Evolutionary conservation across 2,888 invertebrate species (phyloP).

Genomic region (Polydrusus cervinus): DNA sequence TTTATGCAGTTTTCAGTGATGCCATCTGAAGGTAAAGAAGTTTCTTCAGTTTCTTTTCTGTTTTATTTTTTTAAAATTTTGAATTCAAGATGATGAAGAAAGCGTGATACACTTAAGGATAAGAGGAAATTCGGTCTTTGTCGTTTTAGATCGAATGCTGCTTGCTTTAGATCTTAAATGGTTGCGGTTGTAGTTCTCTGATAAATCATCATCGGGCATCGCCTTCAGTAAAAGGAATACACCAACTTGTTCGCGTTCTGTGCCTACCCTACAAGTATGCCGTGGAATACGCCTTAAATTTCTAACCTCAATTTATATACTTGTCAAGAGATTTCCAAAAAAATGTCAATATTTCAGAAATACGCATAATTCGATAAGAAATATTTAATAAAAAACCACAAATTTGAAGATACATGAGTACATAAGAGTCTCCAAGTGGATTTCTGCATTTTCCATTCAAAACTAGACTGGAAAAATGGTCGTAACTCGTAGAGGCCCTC

Average conservation of each 20-base stretch:
- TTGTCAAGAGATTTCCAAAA: slow-evolving; percentile 18
- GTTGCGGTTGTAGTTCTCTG: too few species aligned
- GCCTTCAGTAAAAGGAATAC: too few species aligned
- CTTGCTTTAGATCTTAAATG: too few species aligned
- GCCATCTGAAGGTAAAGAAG: not conserved
- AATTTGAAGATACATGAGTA: not conserved
- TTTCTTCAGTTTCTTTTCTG: too few species aligned
- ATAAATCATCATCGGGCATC: too few species aligned
- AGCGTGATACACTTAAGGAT: too few species aligned
- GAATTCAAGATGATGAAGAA: too few species aligned
- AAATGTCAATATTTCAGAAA: slow-evolving; percentile 39
- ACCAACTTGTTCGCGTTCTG: too few species aligned
- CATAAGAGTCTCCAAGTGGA: not conserved
- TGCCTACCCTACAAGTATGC: too few species aligned
- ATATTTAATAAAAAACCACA: not conserved
- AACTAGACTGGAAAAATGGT: slow-evolving; percentile 61
- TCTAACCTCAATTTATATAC: slow-evolving; percentile 14
- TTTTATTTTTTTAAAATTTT: too few species aligned
- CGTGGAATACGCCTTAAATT: not conserved
- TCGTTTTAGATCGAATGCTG: too few species aligned
- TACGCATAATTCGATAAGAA: not conserved
- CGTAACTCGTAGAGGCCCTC: slow-evolving; percentile 62
- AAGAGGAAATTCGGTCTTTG: too few species aligned
- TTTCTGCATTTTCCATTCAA: not conserved
- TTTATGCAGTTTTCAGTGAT: not conserved